These are phyloP conservation scores for Aradus depressus DNA, from an alignment of 2,888 invertebrate species.

Conservation along the genomic window DNA sequence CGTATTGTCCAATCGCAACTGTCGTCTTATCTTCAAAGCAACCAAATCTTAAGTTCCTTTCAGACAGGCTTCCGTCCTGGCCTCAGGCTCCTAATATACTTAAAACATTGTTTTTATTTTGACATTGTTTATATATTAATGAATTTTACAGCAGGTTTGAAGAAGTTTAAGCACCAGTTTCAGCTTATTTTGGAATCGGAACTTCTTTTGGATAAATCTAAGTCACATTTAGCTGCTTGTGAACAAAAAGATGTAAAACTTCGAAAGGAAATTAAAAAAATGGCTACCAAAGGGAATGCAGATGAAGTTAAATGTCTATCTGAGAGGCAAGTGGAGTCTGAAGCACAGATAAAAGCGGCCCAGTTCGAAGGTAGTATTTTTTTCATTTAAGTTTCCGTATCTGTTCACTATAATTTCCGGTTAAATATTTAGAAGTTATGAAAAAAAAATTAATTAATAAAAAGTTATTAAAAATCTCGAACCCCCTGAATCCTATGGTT, in stretches of 20 bases:
- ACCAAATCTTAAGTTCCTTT: too few relatives aligned
- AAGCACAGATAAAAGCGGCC: slow-evolving; percentile 39
- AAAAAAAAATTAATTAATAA: neutral
- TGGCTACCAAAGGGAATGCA: slow-evolving; percentile 36
- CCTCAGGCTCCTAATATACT: too few relatives aligned
- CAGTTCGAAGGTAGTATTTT: slow-evolving; percentile 39
- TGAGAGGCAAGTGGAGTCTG: slow-evolving; percentile 39
- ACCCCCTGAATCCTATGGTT: too few relatives aligned
- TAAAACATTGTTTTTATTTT: too few relatives aligned
- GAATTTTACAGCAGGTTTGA: slow-evolving; percentile 32
- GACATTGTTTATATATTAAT: too few relatives aligned
- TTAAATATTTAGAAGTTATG: too few relatives aligned
- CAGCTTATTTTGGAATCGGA: slow-evolving; percentile 42
- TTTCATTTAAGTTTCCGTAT: neutral
- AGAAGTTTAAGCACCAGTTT: slow-evolving; percentile 40
- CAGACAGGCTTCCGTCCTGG: too few relatives aligned
- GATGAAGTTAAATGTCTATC: slow-evolving; percentile 39
- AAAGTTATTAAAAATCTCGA: neutral
- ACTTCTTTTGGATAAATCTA: slow-evolving; percentile 39
- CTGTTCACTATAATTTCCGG: too few relatives aligned
- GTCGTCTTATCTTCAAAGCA: too few relatives aligned
- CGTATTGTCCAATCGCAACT: too few relatives aligned
- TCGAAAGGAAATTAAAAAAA: slow-evolving; percentile 39
- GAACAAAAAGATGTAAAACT: slow-evolving; percentile 39
- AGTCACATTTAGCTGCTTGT: slow-evolving; percentile 37